A percentile compares a stretch with the other conserved stretches of the same genome.
These are phyloP conservation scores for Dolichoris vasculosae DNA, from an alignment of 1,140 invertebrate species.

Conservation along the genomic window DNA sequence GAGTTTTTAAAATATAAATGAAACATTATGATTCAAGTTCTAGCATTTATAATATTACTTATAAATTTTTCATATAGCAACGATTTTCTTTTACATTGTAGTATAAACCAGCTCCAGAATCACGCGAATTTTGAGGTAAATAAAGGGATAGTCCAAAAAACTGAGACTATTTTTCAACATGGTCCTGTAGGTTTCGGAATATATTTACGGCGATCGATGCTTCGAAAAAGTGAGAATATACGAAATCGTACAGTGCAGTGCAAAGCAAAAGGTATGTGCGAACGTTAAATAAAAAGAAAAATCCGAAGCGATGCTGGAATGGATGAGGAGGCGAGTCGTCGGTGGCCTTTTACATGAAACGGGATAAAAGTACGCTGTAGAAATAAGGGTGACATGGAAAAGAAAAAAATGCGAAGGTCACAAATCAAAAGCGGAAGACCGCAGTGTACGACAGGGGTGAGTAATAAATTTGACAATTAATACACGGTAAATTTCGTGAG, in stretches of 20 bases:
- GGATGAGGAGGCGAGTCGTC: background rate
- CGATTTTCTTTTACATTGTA: background rate
- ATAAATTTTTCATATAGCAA: background rate
- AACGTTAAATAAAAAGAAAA: background rate
- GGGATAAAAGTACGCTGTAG: background rate
- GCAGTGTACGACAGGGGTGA: background rate
- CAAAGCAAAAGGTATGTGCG: background rate
- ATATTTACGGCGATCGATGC: constrained; percentile 31
- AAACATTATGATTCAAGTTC: background rate
- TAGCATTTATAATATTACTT: background rate
- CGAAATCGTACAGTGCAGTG: background rate
- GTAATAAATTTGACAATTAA: constrained; percentile 59
- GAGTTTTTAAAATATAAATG: no score
- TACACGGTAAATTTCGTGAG: constrained; percentile 57
- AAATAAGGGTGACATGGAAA: background rate
- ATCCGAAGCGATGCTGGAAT: no score
- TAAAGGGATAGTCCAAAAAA: background rate
- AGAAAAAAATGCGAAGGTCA: background rate
- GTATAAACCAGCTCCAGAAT: background rate
- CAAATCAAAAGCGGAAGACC: constrained; percentile 29
- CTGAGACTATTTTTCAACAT: background rate
- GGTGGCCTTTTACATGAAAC: background rate
- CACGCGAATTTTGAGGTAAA: background rate
- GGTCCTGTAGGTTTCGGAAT: background rate
- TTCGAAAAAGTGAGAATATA: constrained; percentile 7